Conservation (phyloP, 1,140 invertebrate species). For the Hyles vespertilio region DNA sequence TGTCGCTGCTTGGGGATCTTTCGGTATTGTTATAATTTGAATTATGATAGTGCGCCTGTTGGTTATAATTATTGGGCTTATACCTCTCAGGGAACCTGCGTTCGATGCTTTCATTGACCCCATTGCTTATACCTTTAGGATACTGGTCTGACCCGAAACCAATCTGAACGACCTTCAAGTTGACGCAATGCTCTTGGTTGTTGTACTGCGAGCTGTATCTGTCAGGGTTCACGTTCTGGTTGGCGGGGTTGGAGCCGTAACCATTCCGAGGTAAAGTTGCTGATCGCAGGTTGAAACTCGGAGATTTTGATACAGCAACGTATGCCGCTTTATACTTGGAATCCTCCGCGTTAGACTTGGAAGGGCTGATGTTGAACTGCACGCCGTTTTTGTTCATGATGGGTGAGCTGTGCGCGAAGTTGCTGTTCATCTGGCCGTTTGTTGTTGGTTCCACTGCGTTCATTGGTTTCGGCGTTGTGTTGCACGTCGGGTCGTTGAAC, state of each 20-base stretch:
- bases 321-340: slow-evolving; percentile 64
- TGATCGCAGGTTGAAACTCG: slow-evolving; percentile 77
- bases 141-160: slow-evolving; percentile 67
- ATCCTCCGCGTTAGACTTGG: slow-evolving; percentile 66
- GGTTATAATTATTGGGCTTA: slow-evolving; percentile 65
- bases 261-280: slow-evolving; percentile 84
- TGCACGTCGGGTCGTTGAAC: slow-evolving; percentile 82
- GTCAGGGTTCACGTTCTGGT: slow-evolving; percentile 68
- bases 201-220: slow-evolving; percentile 73
- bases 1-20: slow-evolving; percentile 60
- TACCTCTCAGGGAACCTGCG: slow-evolving; percentile 63
- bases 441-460: slow-evolving; percentile 29
- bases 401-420: slow-evolving; percentile 71
- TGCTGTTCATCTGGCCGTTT: slow-evolving; percentile 48
- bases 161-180: slow-evolving; percentile 75
- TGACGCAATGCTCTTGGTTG: slow-evolving; percentile 73
- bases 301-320: slow-evolving; percentile 63
- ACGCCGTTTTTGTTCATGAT: slow-evolving; percentile 69
- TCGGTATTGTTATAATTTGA: slow-evolving; percentile 62
- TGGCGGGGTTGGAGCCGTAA: slow-evolving; percentile 70
- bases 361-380: slow-evolving; percentile 68
- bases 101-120: slow-evolving; percentile 75
- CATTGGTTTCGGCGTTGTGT: slow-evolving; percentile 50
- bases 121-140: slow-evolving; percentile 66
- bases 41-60: slow-evolving; percentile 55